phyloP scores from a whole-genome alignment of 2,888 invertebrate species.

The Acanthosepion esculentum region DNA sequence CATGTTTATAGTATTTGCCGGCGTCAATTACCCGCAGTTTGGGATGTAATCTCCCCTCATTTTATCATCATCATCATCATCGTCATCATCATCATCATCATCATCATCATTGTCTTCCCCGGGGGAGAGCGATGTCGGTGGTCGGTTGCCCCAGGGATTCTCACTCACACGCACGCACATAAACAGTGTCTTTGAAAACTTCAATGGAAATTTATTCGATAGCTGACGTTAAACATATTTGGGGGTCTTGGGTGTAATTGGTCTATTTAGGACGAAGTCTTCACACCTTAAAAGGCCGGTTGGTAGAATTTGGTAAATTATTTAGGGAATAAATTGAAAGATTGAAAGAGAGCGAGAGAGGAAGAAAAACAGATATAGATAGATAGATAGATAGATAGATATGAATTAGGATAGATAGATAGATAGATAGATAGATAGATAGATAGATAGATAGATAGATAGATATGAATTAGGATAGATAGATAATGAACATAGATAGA shows the following conservation, averaged over 20 bases:
- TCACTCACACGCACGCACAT: background rate
- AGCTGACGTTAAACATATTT: background rate
- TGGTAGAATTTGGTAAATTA: too few species aligned
- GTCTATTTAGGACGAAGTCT: background rate
- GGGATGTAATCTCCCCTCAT: background rate
- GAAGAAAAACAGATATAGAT: too few species aligned
- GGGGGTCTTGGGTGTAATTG: background rate
- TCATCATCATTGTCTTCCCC: background rate
- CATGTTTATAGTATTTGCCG: background rate
- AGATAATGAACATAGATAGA: too few species aligned
- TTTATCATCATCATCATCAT: background rate
- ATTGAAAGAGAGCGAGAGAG: too few species aligned
- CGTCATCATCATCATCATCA: background rate
- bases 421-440: too few species aligned
- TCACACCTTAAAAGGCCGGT: background rate
- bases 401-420: too few species aligned
- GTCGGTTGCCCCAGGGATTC: background rate
- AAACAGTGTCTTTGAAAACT: background rate
- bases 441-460: too few species aligned
- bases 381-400: too few species aligned
- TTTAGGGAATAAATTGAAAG: too few species aligned
- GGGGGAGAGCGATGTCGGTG: background rate
- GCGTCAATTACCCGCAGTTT: background rate
- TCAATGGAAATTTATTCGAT: background rate
- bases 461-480: too few species aligned